phyloP scores from a whole-genome alignment of 1,140 invertebrate genomes.

The Neodiprion fabricii region DNA sequence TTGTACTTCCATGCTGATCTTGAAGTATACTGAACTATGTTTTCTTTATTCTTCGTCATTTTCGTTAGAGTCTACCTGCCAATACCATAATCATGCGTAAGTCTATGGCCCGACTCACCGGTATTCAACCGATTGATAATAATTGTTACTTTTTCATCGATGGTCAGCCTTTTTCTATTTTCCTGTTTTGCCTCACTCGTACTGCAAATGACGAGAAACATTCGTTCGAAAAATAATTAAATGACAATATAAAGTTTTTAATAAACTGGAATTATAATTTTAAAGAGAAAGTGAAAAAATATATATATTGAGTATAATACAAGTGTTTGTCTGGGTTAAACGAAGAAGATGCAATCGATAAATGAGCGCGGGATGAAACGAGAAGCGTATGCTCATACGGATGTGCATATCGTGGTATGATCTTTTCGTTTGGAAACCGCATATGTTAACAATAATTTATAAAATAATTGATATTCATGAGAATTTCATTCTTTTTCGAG shows the following conservation, averaged over 20 bases:
- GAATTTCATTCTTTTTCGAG: background rate
- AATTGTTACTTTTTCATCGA: slow-evolving; percentile 4
- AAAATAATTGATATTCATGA: background rate
- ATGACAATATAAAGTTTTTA: too few species aligned
- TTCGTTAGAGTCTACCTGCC: background rate
- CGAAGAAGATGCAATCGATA: too few species aligned
- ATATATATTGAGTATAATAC: too few species aligned
- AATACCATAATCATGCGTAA: background rate
- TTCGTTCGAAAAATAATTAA: background rate
- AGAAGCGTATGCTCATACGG: too few species aligned
- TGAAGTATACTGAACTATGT: background rate
- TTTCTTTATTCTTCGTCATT: background rate
- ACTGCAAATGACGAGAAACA: background rate
- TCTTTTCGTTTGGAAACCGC: too few species aligned
- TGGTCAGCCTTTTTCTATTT: background rate
- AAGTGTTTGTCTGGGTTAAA: too few species aligned
- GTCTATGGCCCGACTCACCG: background rate
- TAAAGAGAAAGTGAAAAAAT: too few species aligned
- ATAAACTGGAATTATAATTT: too few species aligned
- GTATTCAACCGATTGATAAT: background rate
- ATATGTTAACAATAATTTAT: background rate
- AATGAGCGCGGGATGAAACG: too few species aligned
- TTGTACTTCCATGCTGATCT: background rate
- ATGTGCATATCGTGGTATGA: too few species aligned
- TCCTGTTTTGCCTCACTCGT: background rate